Conservation (phyloP, 2,113 vertebrate genomes). For the Sminthopsis crassicaudata region DNA sequence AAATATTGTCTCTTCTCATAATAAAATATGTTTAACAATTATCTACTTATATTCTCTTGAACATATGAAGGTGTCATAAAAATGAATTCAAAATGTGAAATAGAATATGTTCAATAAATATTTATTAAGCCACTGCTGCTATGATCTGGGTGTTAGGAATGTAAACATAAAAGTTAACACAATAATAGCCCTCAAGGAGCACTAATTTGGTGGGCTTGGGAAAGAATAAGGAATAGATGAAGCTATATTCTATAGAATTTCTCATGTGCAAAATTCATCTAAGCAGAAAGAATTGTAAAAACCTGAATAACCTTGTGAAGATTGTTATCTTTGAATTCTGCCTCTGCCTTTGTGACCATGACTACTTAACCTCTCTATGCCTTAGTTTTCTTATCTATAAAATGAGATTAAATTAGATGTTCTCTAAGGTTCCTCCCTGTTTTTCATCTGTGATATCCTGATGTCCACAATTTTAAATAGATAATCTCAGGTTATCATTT, state of each 20-base stretch:
- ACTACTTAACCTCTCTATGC: not conserved
- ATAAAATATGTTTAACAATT: constrained; percentile 35
- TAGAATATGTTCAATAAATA: constrained; percentile 27
- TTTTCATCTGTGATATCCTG: no score
- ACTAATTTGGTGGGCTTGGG: fast-evolving
- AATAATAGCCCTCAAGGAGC: not conserved
- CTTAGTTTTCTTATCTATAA: not conserved
- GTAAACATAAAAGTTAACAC: not conserved
- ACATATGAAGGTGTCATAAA: constrained; percentile 37
- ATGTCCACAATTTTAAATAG: no score
- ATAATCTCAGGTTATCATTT: no score
- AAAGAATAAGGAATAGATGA: not conserved
- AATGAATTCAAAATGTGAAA: constrained; percentile 27
- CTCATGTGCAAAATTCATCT: not conserved
- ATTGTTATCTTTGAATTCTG: not conserved
- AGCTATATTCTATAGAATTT: not conserved
- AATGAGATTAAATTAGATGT: not conserved
- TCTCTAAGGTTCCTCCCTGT: no score
- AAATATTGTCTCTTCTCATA: not conserved
- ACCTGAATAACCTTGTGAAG: not conserved
- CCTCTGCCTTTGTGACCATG: not conserved
- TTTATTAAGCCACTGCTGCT: not conserved
- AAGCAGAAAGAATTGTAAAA: not conserved
- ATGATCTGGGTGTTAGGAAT: not conserved
- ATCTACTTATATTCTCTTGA: constrained; percentile 12